Percentiles rank a stretch among this genome's conserved stretches.
Conservation (phyloP, 2,797 vertebrate genomes). For the Uromys caudimaculatus region DNA sequence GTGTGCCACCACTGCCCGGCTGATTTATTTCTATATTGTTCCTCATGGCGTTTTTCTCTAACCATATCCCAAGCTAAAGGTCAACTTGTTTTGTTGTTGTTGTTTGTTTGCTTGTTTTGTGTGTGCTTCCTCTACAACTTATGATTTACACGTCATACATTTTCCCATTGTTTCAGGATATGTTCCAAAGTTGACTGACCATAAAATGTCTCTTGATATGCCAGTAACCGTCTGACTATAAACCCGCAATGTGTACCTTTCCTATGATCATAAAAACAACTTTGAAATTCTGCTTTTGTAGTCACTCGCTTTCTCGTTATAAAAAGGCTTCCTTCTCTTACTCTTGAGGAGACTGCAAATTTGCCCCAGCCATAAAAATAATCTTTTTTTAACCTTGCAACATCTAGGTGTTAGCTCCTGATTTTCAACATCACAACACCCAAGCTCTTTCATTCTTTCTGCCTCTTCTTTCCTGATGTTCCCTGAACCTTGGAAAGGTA, state of each 20-base stretch:
- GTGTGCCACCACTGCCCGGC: too few relatives aligned
- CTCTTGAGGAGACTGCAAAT: not conserved
- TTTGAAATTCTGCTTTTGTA: not conserved
- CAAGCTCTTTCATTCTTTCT: not conserved
- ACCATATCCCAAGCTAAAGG: not conserved
- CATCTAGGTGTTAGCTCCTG: not conserved
- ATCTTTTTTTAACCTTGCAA: not conserved
- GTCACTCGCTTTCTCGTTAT: too few relatives aligned
- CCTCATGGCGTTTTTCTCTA: not conserved
- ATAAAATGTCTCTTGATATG: not conserved
- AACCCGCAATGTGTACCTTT: not conserved
- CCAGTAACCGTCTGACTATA: not conserved
- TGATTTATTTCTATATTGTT: not conserved
- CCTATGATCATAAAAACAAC: not conserved
- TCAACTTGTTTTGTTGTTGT: not conserved
- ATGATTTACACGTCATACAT: not conserved
- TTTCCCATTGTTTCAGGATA: not conserved
- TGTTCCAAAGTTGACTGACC: not conserved
- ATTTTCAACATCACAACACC: not conserved
- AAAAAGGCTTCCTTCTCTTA: too few relatives aligned
- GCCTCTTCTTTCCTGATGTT: not conserved
- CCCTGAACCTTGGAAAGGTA: not conserved
- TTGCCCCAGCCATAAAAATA: not conserved
- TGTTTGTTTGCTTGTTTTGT: not conserved
- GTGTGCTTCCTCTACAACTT: not conserved